Percentiles rank a stretch among this genome's conserved stretches.
Evolutionary conservation across 1,140 invertebrate species (phyloP).

Genomic region (Calephelis virginiensis): DNA sequence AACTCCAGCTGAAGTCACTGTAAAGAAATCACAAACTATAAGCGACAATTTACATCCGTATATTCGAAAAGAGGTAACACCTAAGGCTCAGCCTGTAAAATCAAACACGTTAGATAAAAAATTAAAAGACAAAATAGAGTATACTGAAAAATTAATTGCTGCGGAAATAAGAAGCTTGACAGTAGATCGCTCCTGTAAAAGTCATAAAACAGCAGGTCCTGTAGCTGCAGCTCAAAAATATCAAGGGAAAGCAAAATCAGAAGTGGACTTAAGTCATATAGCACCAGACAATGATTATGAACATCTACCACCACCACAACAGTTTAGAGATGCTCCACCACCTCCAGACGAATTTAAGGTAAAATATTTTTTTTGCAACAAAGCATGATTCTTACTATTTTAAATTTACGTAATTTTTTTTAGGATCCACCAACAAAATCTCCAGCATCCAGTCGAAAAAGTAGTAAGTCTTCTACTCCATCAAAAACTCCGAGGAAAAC

Average conservation of each 20-base stretch:
- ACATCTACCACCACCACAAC: constrained; percentile 89
- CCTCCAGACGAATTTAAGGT: constrained; percentile 85
- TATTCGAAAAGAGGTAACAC: constrained; percentile 70
- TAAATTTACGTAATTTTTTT: constrained; percentile 17
- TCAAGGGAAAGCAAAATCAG: constrained; percentile 78
- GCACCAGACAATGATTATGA: constrained; percentile 83
- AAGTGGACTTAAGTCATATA: constrained; percentile 76
- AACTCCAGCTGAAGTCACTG: constrained; percentile 55
- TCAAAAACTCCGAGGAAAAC: constrained; percentile 56
- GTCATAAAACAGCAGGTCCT: constrained; percentile 43
- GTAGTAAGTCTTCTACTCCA: constrained; percentile 68
- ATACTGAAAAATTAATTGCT: constrained; percentile 74
- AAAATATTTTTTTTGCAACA: constrained; percentile 20
- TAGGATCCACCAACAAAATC: constrained; percentile 73
- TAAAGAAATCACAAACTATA: constrained; percentile 71
- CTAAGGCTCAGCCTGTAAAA: constrained; percentile 52
- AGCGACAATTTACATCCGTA: constrained; percentile 73
- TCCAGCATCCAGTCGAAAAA: constrained; percentile 57
- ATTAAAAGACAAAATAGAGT: constrained; percentile 73
- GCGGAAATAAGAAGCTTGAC: constrained; percentile 74
- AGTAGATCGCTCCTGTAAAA: constrained; percentile 69
- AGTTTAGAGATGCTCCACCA: constrained; percentile 89
- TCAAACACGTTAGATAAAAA: constrained; percentile 59
- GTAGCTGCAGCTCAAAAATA: constrained; percentile 52
- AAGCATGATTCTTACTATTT: no score